Evolutionary conservation across 2,888 invertebrate species (phyloP), one percentile per base, ranked within the genome.

Genomic region (Amphiduros pacificus): DNA sequence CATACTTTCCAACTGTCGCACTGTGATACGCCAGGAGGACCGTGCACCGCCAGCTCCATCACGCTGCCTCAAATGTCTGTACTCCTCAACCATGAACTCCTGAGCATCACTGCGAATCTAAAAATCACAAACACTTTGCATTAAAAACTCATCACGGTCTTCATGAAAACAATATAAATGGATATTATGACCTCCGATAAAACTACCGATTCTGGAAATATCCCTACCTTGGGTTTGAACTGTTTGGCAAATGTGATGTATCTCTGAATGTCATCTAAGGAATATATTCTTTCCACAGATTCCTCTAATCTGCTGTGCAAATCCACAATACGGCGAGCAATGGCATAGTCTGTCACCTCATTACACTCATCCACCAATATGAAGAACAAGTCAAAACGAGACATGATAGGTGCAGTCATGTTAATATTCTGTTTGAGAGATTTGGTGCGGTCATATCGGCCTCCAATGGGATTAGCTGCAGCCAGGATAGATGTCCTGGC

Each of bases 401-500:
- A 98, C 97, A 99, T 97, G 75, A 99, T 96, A 0, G 99, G 98
- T 0, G 98, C 95, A 0, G 93, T 90, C 20, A 99, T 85, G 0
- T 90, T 87, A 1, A 99, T 91, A 82, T 99, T 99, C 79, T 97
- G 95, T 74, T 95, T 93, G 3, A 99, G 84, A 0, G 95, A 93
- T 79, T 93, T 95, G 0, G 92, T 88, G 48, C 95, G 87, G 83
- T 99, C 97, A 83, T 99, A 99, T 32, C 96, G 88, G 0, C 98
- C 96, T n/a, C 93, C 93, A 32, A 96, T 89, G 0, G 99, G 99
- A 85, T 99, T 99, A 0, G 98, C 98, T 0, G 99, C 99, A 0
- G 99, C 99, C 62, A 99, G 85, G 71, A 99, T 98, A 0, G 97
- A 98, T 0, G 98, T 96, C 41, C 98, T 87, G 0, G 99, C 99